phyloP scores from a whole-genome alignment of 2,888 invertebrate species.

The Drosophila tripunctata region DNA sequence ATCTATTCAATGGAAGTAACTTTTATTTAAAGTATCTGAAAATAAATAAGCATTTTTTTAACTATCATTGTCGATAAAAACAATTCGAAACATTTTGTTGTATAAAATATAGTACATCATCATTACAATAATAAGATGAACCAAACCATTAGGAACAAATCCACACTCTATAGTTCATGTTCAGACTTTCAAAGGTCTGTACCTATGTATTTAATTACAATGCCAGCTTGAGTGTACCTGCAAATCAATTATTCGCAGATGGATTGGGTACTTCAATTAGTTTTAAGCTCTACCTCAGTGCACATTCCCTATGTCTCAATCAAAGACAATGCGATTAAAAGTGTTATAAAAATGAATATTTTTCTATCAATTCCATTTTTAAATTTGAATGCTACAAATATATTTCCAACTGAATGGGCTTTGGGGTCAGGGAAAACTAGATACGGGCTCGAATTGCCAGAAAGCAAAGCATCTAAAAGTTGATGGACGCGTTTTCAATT shows the following conservation, averaged over 20 bases:
- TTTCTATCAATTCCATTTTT: background rate
- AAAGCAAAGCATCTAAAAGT: conserved; percentile 27
- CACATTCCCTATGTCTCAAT: conserved; percentile 9
- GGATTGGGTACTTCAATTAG: conserved; percentile 9
- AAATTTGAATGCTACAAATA: conserved; percentile 20
- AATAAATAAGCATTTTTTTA: too few species aligned
- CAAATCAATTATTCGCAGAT: background rate
- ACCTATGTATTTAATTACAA: background rate
- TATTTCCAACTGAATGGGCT: conserved; percentile 41
- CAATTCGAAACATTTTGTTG: too few species aligned
- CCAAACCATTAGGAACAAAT: too few species aligned
- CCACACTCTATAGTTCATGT: too few species aligned
- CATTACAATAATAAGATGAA: too few species aligned
- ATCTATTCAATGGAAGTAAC: background rate
- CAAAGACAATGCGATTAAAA: conserved; percentile 17
- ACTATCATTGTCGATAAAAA: too few species aligned
- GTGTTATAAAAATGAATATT: background rate
- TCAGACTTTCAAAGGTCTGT: too few species aligned
- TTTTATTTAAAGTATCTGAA: too few species aligned
- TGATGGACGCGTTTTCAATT: conserved; percentile 18
- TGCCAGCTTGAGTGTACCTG: background rate
- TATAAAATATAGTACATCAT: too few species aligned
- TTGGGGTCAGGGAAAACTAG: conserved; percentile 45
- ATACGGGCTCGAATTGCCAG: conserved; percentile 25
- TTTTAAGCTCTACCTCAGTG: conserved; percentile 8